These are phyloP conservation scores for Perccottus glenii DNA, from an alignment of 2,113 vertebrate genomes.

Conservation along the genomic window DNA sequence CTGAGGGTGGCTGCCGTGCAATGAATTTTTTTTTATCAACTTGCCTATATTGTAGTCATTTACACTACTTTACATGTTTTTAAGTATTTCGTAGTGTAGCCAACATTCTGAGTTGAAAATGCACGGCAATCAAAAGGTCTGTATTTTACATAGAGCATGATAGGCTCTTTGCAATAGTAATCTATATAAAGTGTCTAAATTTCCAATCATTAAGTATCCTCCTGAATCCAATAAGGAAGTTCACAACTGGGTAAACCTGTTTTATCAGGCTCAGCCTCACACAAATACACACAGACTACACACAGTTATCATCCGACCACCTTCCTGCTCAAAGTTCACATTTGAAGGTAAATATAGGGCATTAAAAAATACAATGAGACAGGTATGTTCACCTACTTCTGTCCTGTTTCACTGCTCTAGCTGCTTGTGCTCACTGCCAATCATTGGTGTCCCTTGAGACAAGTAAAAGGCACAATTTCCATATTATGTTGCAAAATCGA, in stretches of 20 bases:
- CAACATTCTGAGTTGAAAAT: too few species aligned
- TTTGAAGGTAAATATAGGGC: not conserved
- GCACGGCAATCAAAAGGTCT: too few species aligned
- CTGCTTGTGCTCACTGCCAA: not conserved
- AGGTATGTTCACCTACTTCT: not conserved
- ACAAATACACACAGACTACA: not conserved
- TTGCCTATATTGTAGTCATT: too few species aligned
- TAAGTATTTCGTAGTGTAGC: too few species aligned
- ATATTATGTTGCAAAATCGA: not conserved
- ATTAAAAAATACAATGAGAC: not conserved
- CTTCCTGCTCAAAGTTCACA: slow-evolving; percentile 2
- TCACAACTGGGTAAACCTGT: not conserved
- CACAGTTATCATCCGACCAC: slow-evolving; percentile 1
- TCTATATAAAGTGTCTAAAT: too few species aligned
- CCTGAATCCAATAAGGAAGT: not conserved
- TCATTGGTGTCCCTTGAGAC: not conserved
- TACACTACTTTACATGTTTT: too few species aligned
- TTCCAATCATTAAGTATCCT: too few species aligned
- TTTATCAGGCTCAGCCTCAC: not conserved
- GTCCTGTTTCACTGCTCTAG: not conserved
- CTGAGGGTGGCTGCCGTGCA: not conserved
- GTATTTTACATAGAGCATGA: too few species aligned
- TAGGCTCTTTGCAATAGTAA: too few species aligned
- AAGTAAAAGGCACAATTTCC: not conserved
- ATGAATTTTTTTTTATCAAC: too few species aligned